phyloP scores from a whole-genome alignment of 1,140 invertebrate species.

The Carcinoscorpius rotundicauda region DNA sequence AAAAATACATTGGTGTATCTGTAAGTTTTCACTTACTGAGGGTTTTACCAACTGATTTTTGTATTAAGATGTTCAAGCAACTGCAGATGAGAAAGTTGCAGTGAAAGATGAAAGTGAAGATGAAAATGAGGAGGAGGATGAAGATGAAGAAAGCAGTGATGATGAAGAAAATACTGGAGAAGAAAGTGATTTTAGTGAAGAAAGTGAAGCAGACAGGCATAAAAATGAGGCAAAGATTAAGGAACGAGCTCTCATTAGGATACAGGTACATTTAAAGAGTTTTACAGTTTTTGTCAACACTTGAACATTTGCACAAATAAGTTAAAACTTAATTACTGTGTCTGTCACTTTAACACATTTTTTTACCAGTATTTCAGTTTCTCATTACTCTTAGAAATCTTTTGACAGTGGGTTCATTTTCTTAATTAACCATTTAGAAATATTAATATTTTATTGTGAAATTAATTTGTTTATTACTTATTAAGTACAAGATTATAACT shows the following conservation, averaged over 20 bases:
- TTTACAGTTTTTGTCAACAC: constrained; percentile 1
- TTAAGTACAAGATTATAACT: too few relatives aligned
- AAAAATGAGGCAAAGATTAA: constrained; percentile 42
- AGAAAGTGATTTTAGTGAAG: constrained; percentile 11
- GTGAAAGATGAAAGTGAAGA: constrained; percentile 16
- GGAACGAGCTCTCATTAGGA: constrained; percentile 50
- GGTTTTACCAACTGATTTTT: too few relatives aligned
- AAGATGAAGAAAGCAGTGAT: constrained; percentile 12
- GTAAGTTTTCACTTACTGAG: too few relatives aligned
- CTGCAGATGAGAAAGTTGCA: constrained; percentile 10
- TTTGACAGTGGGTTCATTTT: too few relatives aligned
- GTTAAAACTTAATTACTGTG: too few relatives aligned
- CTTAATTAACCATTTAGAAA: too few relatives aligned
- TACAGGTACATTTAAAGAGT: constrained; percentile 39
- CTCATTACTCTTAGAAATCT: too few relatives aligned
- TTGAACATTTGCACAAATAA: constrained; percentile 6
- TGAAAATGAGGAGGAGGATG: constrained; percentile 11
- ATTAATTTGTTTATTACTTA: too few relatives aligned
- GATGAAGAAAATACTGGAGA: constrained; percentile 21
- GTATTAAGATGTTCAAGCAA: constrained; percentile 11
- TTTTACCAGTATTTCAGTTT: too few relatives aligned
- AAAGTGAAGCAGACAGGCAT: constrained; percentile 15
- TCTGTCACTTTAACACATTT: too few relatives aligned
- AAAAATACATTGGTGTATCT: too few relatives aligned
- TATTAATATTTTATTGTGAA: too few relatives aligned